Conservation (phyloP, 2,888 invertebrate species). For the Hemaris fuciformis region DNA sequence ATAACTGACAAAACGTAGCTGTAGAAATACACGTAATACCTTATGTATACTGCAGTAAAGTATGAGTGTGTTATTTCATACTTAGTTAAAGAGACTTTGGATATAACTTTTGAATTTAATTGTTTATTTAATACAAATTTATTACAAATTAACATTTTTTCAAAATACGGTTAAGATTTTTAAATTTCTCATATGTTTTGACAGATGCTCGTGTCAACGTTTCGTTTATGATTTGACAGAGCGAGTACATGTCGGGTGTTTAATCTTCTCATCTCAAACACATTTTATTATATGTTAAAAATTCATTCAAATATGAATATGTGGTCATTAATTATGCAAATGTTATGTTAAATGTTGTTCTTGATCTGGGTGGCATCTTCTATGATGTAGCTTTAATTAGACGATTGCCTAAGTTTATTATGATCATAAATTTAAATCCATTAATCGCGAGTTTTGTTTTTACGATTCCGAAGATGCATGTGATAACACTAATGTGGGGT, state of each 20-base stretch:
- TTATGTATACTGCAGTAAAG: too few relatives aligned
- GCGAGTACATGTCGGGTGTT: neutral
- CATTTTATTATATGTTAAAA: neutral
- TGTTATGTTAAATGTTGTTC: neutral
- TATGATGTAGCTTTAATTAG: neutral
- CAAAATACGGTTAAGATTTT: too few relatives aligned
- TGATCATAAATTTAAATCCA: neutral
- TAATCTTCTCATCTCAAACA: neutral
- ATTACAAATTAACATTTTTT: neutral
- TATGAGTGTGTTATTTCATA: too few relatives aligned
- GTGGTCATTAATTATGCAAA: slow-evolving; percentile 11
- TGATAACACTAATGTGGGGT: neutral
- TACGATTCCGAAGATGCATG: neutral
- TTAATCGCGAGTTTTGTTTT: neutral
- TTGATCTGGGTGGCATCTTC: slow-evolving; percentile 6
- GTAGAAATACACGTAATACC: too few relatives aligned
- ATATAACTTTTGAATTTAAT: too few relatives aligned
- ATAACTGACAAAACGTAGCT: too few relatives aligned
- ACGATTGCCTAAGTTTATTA: neutral
- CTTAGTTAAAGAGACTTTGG: too few relatives aligned
- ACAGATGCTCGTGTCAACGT: neutral
- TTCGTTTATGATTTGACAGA: neutral
- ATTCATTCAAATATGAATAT: slow-evolving; percentile 3
- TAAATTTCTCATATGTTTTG: neutral
- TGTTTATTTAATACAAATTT: too few relatives aligned